phyloP scores from a whole-genome alignment of 2,888 invertebrate genomes.

The Cantharis nigra region DNA sequence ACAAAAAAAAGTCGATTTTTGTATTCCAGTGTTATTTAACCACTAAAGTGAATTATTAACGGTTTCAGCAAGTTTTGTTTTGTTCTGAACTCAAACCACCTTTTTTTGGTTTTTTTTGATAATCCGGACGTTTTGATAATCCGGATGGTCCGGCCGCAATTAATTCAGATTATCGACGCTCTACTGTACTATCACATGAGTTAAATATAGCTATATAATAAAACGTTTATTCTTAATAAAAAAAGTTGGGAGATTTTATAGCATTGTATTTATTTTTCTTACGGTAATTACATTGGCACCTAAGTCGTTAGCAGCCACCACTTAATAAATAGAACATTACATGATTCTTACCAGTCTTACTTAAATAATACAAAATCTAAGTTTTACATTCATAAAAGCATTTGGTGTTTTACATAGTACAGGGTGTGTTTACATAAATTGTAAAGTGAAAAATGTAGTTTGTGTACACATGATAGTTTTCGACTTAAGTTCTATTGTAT shows the following conservation, averaged over 20 bases:
- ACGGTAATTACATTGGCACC: constrained; percentile 42
- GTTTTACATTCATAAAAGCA: constrained; percentile 16
- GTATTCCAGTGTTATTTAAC: too few relatives aligned
- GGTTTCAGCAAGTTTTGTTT: too few relatives aligned
- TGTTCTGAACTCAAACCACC: too few relatives aligned
- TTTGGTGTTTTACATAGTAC: constrained; percentile 15
- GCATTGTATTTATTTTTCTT: constrained; percentile 39
- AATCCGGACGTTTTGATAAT: too few relatives aligned
- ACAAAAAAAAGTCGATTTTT: too few relatives aligned
- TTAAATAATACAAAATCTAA: constrained; percentile 13
- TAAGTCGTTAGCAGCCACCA: constrained; percentile 41
- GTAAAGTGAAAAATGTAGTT: constrained; percentile 13
- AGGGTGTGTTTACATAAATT: constrained; percentile 12
- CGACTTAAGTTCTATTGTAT: constrained; percentile 22
- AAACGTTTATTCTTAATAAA: neutral
- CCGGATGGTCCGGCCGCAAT: too few relatives aligned
- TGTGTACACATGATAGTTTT: neutral
- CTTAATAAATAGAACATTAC: constrained; percentile 19
- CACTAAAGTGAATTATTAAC: too few relatives aligned
- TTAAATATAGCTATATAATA: too few relatives aligned
- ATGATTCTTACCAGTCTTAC: constrained; percentile 7
- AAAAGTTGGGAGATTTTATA: constrained; percentile 5
- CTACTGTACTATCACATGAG: too few relatives aligned
- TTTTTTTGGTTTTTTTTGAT: too few relatives aligned
- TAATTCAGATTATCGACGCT: too few relatives aligned